Base-by-base conservation (phyloP, 2,888 invertebrate species). In the Trilocha varians region DNA sequence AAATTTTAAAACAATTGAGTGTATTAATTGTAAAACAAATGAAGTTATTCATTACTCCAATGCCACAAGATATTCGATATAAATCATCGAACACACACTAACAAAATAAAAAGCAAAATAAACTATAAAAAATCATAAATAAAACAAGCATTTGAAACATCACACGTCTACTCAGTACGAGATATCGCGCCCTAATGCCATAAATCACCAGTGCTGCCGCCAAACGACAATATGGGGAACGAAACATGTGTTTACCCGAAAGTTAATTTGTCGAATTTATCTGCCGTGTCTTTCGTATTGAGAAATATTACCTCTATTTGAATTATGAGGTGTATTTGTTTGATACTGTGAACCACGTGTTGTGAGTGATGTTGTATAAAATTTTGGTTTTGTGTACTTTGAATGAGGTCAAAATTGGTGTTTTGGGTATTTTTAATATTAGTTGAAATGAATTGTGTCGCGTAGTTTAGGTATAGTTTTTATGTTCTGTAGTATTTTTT, bases 221-320 rank as follows among this genome's bases (percentile, higher is more conserved):
- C 78, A 70, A 62, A 62, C 78, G 77, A 73, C 78, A 82, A 82
- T 83, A 82, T 83, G 75, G 79, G 79, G 77, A 70, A 73, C 70
- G 70, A 78, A 83, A 84, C 84, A 83, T 78, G 82, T 85, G 84
- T 85, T 83, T 83, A 82, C 84, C 70, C 67, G 73, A 73, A 70
- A 79, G 84, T 84, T 85, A 85, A 85, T 85, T 85, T 84, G 84
- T 78, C 73, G 78, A 79, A 82, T 84, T 80, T 82, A 80, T 84
- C 83, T 78, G 70, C 56, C 72, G 64, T 73, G 79, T 78, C 78
- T 77, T 58, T 63, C 65, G 69, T 75, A 79, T 78, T 78, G 78
- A 78, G 79, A 83, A 79, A 78, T 84, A 82, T 82, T 74, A 75
- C 77, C 40, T 62, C 50, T 41, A 48, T 51, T 64, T 61, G 55